Percentiles rank a stretch among this genome's conserved stretches.
Conservation (phyloP, 2,888 invertebrate species). For the Rhagonycha fulva region DNA sequence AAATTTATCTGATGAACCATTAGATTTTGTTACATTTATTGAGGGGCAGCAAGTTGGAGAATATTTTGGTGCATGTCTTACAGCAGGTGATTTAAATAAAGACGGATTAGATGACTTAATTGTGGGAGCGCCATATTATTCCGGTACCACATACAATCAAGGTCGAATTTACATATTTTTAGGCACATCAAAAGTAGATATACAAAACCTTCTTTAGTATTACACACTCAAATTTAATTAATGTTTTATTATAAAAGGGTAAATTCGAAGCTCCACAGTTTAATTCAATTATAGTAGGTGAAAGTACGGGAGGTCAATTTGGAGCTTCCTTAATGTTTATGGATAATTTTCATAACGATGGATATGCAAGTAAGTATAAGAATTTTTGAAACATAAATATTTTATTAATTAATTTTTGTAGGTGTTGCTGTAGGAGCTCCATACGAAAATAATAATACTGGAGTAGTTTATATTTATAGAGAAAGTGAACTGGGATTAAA, state of each 20-base stretch:
- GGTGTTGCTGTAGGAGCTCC: slow-evolving; percentile 70
- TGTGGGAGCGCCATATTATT: slow-evolving; percentile 63
- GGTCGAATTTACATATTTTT: slow-evolving; percentile 57
- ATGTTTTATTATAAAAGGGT: slow-evolving; percentile 23
- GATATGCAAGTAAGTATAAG: slow-evolving; percentile 59
- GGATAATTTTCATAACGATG: slow-evolving; percentile 72
- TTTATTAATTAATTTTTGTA: slow-evolving; percentile 42
- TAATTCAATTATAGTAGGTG: slow-evolving; percentile 34
- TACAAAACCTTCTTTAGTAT: not conserved
- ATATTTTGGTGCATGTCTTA: slow-evolving; percentile 67
- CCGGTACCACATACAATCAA: slow-evolving; percentile 48
- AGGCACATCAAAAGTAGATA: slow-evolving; percentile 36
- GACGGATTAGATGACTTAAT: slow-evolving; percentile 67
- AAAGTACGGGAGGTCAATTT: slow-evolving; percentile 55
- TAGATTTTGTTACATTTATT: slow-evolving; percentile 31
- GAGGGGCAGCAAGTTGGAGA: slow-evolving; percentile 62
- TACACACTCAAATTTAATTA: not conserved
- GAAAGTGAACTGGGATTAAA: slow-evolving; percentile 58
- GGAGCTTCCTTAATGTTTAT: slow-evolving; percentile 62
- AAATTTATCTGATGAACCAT: slow-evolving; percentile 11
- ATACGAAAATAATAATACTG: slow-evolving; percentile 62
- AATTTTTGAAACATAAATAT: not conserved
- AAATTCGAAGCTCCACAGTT: slow-evolving; percentile 28
- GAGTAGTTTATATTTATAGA: slow-evolving; percentile 67
- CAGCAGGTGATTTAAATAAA: slow-evolving; percentile 66